A percentile compares a stretch with the other conserved stretches of the same genome.
phyloP scores from a whole-genome alignment of 1,140 invertebrate species.

The Hyposmocoma kahamanoa region DNA sequence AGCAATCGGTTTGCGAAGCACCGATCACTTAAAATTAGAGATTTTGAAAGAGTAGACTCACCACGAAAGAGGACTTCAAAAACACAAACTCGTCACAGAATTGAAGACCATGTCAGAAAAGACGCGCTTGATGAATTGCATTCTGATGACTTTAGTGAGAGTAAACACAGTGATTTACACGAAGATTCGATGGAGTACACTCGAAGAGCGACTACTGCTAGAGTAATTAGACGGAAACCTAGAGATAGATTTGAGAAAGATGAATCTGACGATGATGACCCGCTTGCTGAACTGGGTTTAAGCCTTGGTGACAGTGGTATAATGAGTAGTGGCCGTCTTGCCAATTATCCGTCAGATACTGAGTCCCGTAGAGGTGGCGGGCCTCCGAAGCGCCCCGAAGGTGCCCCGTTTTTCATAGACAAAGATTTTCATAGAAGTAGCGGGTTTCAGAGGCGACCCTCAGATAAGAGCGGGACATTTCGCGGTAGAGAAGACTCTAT shows the following conservation, averaged over 20 bases:
- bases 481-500: too few species aligned
- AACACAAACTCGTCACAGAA: neutral
- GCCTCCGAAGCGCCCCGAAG: too few species aligned
- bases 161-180: neutral
- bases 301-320: too few species aligned
- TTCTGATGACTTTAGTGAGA: neutral
- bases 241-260: conserved; percentile 12
- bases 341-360: too few species aligned
- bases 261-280: neutral
- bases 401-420: neutral
- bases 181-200: neutral
- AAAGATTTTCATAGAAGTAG: neutral
- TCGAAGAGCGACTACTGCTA: conserved; percentile 14
- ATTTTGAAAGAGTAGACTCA: neutral
- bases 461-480: too few species aligned
- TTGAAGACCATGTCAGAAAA: neutral
- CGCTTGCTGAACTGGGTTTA: too few species aligned
- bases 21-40: conserved; percentile 17
- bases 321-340: too few species aligned
- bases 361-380: too few species aligned
- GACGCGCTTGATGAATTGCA: neutral
- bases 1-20: conserved; percentile 18
- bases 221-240: conserved; percentile 27
- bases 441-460: neutral
- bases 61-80: too few species aligned